Evolutionary conservation across 1,140 invertebrate species (phyloP).

Genomic region (Rhagoletis zephyria): DNA sequence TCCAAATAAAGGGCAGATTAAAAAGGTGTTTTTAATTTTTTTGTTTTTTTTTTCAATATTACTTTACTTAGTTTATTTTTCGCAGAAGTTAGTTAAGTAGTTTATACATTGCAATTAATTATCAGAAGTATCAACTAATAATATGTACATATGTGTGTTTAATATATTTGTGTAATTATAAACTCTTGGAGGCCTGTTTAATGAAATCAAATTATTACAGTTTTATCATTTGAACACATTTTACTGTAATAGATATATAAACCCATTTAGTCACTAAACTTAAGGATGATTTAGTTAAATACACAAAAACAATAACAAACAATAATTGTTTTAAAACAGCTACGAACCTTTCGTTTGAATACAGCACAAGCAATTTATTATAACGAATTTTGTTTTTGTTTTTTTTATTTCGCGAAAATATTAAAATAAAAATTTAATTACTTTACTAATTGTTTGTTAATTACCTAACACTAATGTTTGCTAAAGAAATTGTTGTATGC

Average conservation of each 20-base stretch:
- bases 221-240: constrained; percentile 31
- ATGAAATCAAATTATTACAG: constrained; percentile 7
- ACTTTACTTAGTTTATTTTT: constrained; percentile 15
- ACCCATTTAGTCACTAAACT: constrained; percentile 1
- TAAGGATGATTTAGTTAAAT: neutral
- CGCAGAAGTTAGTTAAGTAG: constrained; percentile 35
- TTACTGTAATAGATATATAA: neutral
- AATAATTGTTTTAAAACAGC: constrained; percentile 18
- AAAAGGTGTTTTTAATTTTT: too few relatives aligned
- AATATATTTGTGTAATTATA: neutral
- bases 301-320: neutral
- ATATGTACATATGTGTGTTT: neutral
- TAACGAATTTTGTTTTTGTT: too few relatives aligned
- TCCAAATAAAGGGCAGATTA: too few relatives aligned
- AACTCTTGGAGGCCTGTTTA: constrained; percentile 18
- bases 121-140: neutral
- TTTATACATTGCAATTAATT: constrained; percentile 35
- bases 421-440: too few relatives aligned
- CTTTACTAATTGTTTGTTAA: too few relatives aligned
- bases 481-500: too few relatives aligned
- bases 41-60: neutral
- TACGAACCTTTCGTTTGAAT: neutral
- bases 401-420: too few relatives aligned
- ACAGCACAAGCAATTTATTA: too few relatives aligned
- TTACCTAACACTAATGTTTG: too few relatives aligned